Evolutionary conservation across 2,888 invertebrate genomes (phyloP).

Genomic region (Aleiodes testaceus): DNA sequence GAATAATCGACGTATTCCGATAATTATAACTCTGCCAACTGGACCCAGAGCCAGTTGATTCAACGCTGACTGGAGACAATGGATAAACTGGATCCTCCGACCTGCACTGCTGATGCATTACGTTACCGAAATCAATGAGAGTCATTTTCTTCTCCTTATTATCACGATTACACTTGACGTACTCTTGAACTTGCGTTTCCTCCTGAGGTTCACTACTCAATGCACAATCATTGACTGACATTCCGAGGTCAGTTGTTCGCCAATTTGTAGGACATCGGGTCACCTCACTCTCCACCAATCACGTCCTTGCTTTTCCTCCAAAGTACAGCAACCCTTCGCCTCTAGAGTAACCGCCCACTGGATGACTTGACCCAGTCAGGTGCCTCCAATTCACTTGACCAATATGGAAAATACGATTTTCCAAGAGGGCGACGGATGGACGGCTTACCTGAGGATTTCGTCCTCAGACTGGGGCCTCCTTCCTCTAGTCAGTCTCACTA

Average conservation of each 20-base stretch:
- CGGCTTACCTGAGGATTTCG: conserved; percentile 13
- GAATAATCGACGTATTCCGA: conserved; percentile 8
- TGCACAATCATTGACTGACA: conserved; percentile 52
- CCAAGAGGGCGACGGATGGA: conserved; percentile 7
- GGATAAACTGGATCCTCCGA: conserved; percentile 50
- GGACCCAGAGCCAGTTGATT: conserved; percentile 47
- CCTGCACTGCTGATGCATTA: conserved; percentile 38
- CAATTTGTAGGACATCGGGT: conserved; percentile 56
- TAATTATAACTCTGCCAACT: conserved; percentile 47
- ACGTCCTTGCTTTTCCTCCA: conserved; percentile 21
- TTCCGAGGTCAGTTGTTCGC: conserved; percentile 46
- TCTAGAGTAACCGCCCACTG: conserved; percentile 15
- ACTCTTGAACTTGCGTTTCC: conserved; percentile 9
- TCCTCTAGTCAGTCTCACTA: not conserved
- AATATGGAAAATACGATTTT: not conserved
- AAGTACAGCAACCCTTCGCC: not conserved
- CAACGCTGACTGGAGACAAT: conserved; percentile 52
- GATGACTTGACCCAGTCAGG: conserved; percentile 6
- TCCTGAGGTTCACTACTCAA: conserved; percentile 47
- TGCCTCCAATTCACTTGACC: not conserved
- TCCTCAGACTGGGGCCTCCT: not conserved
- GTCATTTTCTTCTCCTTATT: conserved; percentile 41
- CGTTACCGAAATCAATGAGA: conserved; percentile 45
- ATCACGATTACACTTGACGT: conserved; percentile 25
- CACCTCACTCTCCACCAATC: conserved; percentile 47